Base-by-base conservation (phyloP, 1,140 invertebrate genomes). In the Lordiphosa stackelbergi region DNA sequence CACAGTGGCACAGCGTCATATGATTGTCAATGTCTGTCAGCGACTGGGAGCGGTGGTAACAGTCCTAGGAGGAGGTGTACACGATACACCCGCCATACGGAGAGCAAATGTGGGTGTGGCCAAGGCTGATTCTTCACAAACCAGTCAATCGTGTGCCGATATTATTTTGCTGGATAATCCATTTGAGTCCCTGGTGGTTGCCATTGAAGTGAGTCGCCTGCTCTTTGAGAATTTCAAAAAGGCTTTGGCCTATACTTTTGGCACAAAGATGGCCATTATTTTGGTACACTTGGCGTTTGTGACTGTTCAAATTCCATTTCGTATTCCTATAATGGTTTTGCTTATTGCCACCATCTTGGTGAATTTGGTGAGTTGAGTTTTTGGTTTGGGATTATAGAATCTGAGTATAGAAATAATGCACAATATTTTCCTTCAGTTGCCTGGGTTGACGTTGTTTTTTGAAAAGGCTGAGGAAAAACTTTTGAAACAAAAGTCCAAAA, bases 201-300 rank as follows among this genome's bases (percentile, higher is more conserved):
- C 45, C 36, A 71, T 81, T 5, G 37, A 1, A 1, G 13, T 57
- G 24, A 81, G 75, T 37, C 75, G 75, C 5, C 31, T 55, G 24
- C 13, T 72, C 11, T 81, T 53, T 31, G 68, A 72, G 24, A 81
- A 81, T 5, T 37, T 61, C 3, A 81, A 65, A 34, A 81, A 81
- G 41, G 66, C 68, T 0, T 2, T 72, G n/a, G 52, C 13, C 28
- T 81, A 72, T 36, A 35, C 46, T 3, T 31, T 81, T 6, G 38
- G 51, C 12, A 47, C 71, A n/a, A 56, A 46, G 10, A 61, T 42
- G 11, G 12, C 51, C 3, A n/a, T 42, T 4, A 1, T 83, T 0
- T 2, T 53, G 8, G 11, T 45, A 2, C 40, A 58, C 34, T 2
- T 58, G 0, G 5, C 38, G 0, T 65, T 61, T n/a, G 13, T 62